Conservation (phyloP, 2,888 invertebrate genomes). For the Silvanus unidentatus region DNA sequence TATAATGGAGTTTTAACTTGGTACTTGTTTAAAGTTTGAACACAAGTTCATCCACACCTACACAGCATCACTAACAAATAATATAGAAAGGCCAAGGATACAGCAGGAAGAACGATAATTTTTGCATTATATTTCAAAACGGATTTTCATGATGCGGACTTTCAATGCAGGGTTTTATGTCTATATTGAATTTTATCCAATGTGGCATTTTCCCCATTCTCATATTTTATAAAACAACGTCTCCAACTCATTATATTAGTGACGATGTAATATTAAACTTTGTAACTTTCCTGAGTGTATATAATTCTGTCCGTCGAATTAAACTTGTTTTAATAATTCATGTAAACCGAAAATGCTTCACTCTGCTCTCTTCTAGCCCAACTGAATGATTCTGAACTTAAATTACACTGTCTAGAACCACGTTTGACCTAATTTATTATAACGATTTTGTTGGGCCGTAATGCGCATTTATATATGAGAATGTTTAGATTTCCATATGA, state of each 20-base stretch:
- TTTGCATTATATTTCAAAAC: too few relatives aligned
- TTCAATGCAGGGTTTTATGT: too few relatives aligned
- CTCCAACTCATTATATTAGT: too few relatives aligned
- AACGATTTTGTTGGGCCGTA: conserved; percentile 1
- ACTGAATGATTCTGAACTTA: conserved; percentile 4
- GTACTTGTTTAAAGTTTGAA: conserved; percentile 15
- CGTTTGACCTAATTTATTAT: neutral
- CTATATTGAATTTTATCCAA: too few relatives aligned
- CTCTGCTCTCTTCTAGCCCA: neutral
- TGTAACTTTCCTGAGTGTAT: neutral
- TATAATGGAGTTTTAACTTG: conserved; percentile 28
- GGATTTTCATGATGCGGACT: too few relatives aligned
- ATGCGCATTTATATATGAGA: too few relatives aligned
- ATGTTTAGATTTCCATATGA: too few relatives aligned
- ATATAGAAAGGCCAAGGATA: conserved; percentile 1
- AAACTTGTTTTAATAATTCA: conserved; percentile 17
- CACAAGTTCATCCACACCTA: conserved; percentile 12
- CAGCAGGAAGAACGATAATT: too few relatives aligned
- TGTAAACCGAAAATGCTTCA: conserved; percentile 3
- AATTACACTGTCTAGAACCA: conserved; percentile 6
- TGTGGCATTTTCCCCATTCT: neutral
- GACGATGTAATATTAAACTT: too few relatives aligned
- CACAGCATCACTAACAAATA: neutral
- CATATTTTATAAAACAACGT: neutral
- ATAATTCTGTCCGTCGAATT: conserved; percentile 11